These are phyloP conservation scores for Sebastes cheni DNA, from an alignment of 2,797 vertebrate genomes.

Conservation along the genomic window DNA sequence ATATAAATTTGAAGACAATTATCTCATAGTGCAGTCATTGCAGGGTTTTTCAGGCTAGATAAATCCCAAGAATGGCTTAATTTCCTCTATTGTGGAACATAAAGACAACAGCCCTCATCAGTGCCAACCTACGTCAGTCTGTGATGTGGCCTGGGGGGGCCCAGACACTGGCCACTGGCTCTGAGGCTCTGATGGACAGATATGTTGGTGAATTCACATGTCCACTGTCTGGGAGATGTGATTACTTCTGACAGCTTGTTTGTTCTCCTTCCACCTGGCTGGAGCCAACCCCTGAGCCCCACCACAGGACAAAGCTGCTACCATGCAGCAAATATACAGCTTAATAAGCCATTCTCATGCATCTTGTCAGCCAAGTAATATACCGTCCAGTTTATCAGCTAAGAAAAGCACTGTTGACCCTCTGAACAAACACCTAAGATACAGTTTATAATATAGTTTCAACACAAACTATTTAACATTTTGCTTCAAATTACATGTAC, in stretches of 20 bases:
- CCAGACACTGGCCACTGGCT: constrained; percentile 62
- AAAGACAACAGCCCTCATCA: constrained; percentile 53
- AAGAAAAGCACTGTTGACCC: not conserved
- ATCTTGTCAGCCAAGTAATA: constrained; percentile 11
- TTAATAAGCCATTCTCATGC: constrained; percentile 39
- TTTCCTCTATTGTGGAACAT: constrained; percentile 52
- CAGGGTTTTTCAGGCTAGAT: not conserved
- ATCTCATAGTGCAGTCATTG: not conserved
- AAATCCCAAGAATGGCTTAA: constrained; percentile 15
- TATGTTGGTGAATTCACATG: constrained; percentile 73
- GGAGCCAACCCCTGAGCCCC: constrained; percentile 63
- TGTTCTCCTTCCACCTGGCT: constrained; percentile 84
- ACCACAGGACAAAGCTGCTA: constrained; percentile 56
- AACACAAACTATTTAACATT: not conserved
- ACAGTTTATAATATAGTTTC: not conserved
- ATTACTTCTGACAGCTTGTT: constrained; percentile 84
- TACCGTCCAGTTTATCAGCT: not conserved
- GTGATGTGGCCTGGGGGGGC: constrained; percentile 51
- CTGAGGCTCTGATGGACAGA: constrained; percentile 72
- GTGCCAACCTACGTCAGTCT: constrained; percentile 49
- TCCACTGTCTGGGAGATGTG: constrained; percentile 73
- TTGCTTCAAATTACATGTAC: not conserved
- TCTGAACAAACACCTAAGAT: not conserved
- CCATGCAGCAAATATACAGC: constrained; percentile 40
- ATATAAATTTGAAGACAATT: not conserved